Percentiles rank a stretch among this genome's conserved stretches.
These are phyloP conservation scores for Nomada fucata DNA, from an alignment of 2,888 invertebrate species.

Conservation along the genomic window DNA sequence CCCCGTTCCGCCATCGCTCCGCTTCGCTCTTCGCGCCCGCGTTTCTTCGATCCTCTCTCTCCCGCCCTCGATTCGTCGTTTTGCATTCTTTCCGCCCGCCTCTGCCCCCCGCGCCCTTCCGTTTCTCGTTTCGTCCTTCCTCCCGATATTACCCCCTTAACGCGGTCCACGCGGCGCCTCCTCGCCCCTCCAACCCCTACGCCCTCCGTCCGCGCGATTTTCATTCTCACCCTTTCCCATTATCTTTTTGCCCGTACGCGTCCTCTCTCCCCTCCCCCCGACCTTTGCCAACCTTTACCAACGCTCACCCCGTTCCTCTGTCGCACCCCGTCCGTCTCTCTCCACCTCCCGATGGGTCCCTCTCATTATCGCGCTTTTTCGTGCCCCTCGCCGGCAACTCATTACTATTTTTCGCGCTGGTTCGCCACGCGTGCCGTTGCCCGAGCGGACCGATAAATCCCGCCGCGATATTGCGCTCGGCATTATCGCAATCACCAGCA, in stretches of 20 bases:
- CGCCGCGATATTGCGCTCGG: conserved; percentile 74
- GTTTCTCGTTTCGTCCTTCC: conserved; percentile 26
- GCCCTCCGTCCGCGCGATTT: conserved; percentile 31
- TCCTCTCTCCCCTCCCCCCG: not conserved
- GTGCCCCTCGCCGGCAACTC: conserved; percentile 55
- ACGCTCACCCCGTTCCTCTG: conserved; percentile 3
- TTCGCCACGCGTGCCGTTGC: conserved; percentile 61
- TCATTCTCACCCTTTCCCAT: conserved; percentile 46
- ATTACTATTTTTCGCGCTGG: conserved; percentile 68
- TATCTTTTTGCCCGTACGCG: conserved; percentile 41
- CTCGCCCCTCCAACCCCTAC: not conserved
- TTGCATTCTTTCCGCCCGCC: conserved; percentile 35
- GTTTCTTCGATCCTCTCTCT: conserved; percentile 1
- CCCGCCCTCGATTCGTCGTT: conserved; percentile 41
- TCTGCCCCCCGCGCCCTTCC: conserved; percentile 31
- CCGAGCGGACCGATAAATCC: conserved; percentile 72
- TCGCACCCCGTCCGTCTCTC: not conserved
- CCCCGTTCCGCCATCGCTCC: conserved; percentile 38
- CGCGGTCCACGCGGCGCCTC: conserved; percentile 25
- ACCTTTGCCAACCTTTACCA: not conserved
- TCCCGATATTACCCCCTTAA: conserved; percentile 49
- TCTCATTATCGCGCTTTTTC: conserved; percentile 59
- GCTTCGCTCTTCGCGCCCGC: not conserved
- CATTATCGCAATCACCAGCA: conserved; percentile 76
- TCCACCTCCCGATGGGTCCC: conserved; percentile 6